Base-by-base conservation (phyloP, 2,113 vertebrate genomes). In the Odocoileus hemionus region DNA sequence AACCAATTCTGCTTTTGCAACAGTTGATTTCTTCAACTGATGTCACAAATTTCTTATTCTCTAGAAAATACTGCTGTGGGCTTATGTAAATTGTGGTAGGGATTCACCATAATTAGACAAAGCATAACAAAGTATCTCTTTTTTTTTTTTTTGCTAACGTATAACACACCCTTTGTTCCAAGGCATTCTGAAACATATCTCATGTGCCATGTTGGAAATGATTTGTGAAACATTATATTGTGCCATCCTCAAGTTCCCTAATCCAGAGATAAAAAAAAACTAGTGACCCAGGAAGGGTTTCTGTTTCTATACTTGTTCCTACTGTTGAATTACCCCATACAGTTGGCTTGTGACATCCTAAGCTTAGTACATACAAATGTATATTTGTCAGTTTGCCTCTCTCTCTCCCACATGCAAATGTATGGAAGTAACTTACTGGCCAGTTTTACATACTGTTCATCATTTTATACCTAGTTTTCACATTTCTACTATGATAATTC, bases 61-160 rank as follows among this genome's bases (percentile, higher is more conserved):
- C n/a, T 64, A 47, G 33, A 85, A 61, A 61, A 9, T 19, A 61
- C 4, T 14, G 12, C 7, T 89, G 36, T 9, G 8, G 2, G 4
- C 14, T 58, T 91, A 17, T 78, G 52, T 17, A 82, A 9, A 9
- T 64, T 83, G 11, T 91, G 21, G 28, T 36, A 36, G 28, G 1
- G 25, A 67, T 64, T 23, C 14, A 47, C 6, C 17, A 39, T 43
- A 70, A 88, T 91, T 19, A 47, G 15, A 52, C 58, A 60, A 95
- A 84, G 6, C 4, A 36, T 11, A 23, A 39, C 14, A 0, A 33
- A 67, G 12, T 39, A 23, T 0, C 0, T 30, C n/a, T 57, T 78
- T 64, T 14, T 5, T 2, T 60, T 58, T 86, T 67, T 67, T 67
- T n/a, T 11, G 67, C 36, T 74, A 74, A 58, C 39, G n/a, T 43